phyloP scores from a whole-genome alignment of 2,888 invertebrate species.

The Amorpha juglandis region DNA sequence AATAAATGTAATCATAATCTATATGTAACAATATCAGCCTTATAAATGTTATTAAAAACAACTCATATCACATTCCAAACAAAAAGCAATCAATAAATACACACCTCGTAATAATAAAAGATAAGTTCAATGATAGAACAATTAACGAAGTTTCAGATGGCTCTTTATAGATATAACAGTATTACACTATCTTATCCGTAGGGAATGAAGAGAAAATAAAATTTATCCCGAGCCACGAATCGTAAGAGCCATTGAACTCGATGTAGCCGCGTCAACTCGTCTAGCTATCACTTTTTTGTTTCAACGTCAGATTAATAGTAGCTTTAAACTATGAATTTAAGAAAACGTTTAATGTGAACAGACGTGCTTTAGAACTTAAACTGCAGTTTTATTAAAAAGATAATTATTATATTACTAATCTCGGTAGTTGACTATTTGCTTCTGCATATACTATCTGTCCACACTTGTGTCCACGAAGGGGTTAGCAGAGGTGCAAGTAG shows the following conservation, averaged over 20 bases:
- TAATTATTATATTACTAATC: background rate
- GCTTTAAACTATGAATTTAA: background rate
- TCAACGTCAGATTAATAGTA: background rate
- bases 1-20: no score
- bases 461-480: background rate
- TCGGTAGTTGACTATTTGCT: background rate
- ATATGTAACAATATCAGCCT: no score
- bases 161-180: conserved; percentile 23
- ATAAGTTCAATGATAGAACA: conserved; percentile 30
- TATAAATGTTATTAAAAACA: background rate
- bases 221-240: conserved; percentile 7
- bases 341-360: background rate
- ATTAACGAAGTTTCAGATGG: conserved; percentile 35
- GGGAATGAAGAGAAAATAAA: conserved; percentile 24
- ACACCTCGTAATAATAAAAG: conserved; percentile 1
- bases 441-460: background rate
- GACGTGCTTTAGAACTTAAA: background rate
- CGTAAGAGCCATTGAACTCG: conserved; percentile 9
- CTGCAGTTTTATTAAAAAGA: background rate
- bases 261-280: background rate
- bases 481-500: background rate
- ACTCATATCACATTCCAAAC: background rate
- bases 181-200: conserved; percentile 21
- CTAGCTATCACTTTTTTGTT: background rate
- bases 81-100: background rate